Evolutionary conservation across 92 coral and sea anemone species (phyloP).

Genomic region (Paragorgia papillata): DNA sequence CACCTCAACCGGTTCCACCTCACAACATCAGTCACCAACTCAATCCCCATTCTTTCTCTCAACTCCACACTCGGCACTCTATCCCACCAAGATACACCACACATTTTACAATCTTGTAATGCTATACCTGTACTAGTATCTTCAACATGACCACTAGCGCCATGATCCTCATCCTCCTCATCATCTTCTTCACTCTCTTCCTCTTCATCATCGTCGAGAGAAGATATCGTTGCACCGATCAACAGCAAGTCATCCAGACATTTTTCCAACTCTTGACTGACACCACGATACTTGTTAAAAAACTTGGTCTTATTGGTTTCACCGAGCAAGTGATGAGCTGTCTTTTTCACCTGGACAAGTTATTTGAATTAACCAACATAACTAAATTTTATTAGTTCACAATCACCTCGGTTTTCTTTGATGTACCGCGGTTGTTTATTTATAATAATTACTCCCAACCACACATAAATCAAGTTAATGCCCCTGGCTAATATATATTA

Average conservation of each 20-base stretch:
- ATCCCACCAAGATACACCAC: too few species aligned
- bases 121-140: neutral
- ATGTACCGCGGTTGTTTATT: too few species aligned
- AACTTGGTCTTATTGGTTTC: conserved; percentile 82
- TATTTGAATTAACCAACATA: neutral
- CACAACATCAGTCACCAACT: too few species aligned
- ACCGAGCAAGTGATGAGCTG: conserved; percentile 71
- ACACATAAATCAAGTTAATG: too few species aligned
- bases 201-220: conserved; percentile 67
- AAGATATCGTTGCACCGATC: conserved; percentile 75
- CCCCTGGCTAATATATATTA: too few species aligned
- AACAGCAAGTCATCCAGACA: conserved; percentile 86
- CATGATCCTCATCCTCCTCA: conserved; percentile 9
- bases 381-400: neutral
- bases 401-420: neutral
- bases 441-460: too few species aligned
- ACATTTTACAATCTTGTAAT: too few species aligned
- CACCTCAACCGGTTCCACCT: too few species aligned
- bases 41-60: too few species aligned
- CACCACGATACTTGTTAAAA: conserved; percentile 81
- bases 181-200: neutral
- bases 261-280: conserved; percentile 91
- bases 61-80: too few species aligned
- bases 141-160: neutral
- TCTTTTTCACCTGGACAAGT: conserved; percentile 62